Base-by-base conservation (phyloP, 2,113 vertebrate genomes). In the Coptodon rendalli region DNA sequence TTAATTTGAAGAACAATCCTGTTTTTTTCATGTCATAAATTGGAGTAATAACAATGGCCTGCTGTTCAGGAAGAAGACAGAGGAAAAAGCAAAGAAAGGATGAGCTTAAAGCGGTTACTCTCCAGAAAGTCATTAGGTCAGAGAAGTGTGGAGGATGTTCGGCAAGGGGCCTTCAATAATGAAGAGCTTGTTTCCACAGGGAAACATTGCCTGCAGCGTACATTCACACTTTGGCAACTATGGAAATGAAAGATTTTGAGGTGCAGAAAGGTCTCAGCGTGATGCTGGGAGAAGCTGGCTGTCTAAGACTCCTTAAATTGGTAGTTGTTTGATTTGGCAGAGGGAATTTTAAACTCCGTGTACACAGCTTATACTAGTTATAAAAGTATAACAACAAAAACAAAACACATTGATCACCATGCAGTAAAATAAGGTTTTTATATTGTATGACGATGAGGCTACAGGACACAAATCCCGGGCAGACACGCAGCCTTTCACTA, bases 41-140 rank as follows among this genome's bases (percentile, higher is more conserved):
- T 89, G 79, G 56, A 85, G 83, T 81, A 89, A 92, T 93, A 94
- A 86, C 83, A 76, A 93, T 29, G 53, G 71, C 73, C 91, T 89
- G 57, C 52, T 63, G 83, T 43, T 92, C 59, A 84, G 63, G 54
- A 86, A 86, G 80, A 89, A 93, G 24, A 87, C 81, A 87, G 82
- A 85, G 85, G 85, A 92, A 90, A 89, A 61, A 89, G 87, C 86
- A 89, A 93, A 94, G 93, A 78, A 84, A 89, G 92, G 89, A 94
- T 83, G 86, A 89, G 91, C 93, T 93, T 93, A 94, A 96, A 94
- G 85, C 22, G 19, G 81, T 66, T 89, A 86, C 91, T 93, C 94
- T 94, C 88, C 83, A 92, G 93, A 96, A 96, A 95, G 96, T 96
- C 96, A 94, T 95, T 92, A 95, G 96, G 96, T 96, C 95, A 96